Evolutionary conservation across 2,888 invertebrate genomes (phyloP).

Genomic region (Zaprionus obscuricornis): DNA sequence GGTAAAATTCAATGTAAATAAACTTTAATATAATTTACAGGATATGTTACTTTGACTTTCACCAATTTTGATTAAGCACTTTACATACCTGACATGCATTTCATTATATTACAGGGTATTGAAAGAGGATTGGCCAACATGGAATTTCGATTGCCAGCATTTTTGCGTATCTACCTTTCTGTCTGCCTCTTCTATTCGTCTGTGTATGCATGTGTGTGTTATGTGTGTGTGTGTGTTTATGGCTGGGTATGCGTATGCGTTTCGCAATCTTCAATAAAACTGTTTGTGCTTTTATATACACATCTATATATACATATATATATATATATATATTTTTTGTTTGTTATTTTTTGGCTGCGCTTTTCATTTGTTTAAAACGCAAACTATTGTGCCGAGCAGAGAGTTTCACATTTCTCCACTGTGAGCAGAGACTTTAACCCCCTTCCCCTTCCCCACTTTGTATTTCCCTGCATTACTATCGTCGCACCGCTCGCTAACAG

Average conservation of each 20-base stretch:
- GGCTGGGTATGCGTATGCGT: conserved; percentile 11
- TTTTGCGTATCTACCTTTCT: conserved; percentile 76
- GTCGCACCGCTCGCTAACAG: neutral
- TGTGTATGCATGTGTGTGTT: conserved; percentile 28
- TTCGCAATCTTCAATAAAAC: conserved; percentile 79
- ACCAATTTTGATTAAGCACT: too few relatives aligned
- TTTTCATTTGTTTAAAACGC: conserved; percentile 78
- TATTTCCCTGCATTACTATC: too few relatives aligned
- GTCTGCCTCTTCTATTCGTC: conserved; percentile 28
- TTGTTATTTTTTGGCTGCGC: conserved; percentile 55
- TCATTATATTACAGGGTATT: too few relatives aligned
- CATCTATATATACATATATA: conserved; percentile 7
- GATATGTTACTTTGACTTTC: too few relatives aligned
- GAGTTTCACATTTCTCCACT: conserved; percentile 8
- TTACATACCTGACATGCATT: too few relatives aligned
- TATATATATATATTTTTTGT: neutral
- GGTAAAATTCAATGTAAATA: too few relatives aligned
- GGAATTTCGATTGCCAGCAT: conserved; percentile 71
- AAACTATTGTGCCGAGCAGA: conserved; percentile 63
- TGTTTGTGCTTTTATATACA: conserved; percentile 61
- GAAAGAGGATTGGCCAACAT: conserved; percentile 25
- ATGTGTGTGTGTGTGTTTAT: neutral
- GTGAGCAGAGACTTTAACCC: conserved; percentile 1
- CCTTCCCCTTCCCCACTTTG: neutral
- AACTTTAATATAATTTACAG: too few relatives aligned